A percentile compares a stretch with the other conserved stretches of the same genome.
These are phyloP conservation scores for Ophion ellenae DNA, from an alignment of 2,888 invertebrate species.

Conservation along the genomic window DNA sequence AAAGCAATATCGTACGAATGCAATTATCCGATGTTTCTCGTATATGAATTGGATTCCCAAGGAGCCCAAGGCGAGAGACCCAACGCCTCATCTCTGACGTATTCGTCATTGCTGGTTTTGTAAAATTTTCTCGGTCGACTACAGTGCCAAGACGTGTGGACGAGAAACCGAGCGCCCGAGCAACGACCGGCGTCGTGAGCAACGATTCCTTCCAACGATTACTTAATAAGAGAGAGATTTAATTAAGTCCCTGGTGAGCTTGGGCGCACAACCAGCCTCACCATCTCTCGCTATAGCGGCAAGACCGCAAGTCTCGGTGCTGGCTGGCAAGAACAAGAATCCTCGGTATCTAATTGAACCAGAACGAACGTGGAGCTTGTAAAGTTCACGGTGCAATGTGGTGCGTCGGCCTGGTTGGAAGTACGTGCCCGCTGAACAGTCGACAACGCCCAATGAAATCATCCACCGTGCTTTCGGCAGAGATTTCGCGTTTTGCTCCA, in stretches of 20 bases:
- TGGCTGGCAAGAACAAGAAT: constrained; percentile 39
- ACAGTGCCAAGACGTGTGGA: not conserved
- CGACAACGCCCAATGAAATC: constrained; percentile 23
- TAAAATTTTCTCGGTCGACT: not conserved
- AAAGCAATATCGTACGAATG: constrained; percentile 19
- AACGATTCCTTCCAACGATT: constrained; percentile 56
- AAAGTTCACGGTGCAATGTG: constrained; percentile 62
- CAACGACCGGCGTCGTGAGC: constrained; percentile 40
- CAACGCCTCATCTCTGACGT: not conserved
- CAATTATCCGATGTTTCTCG: constrained; percentile 28
- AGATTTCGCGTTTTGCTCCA: constrained; percentile 39
- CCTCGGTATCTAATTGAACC: constrained; percentile 63
- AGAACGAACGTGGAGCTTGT: constrained; percentile 61
- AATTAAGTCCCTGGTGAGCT: constrained; percentile 56
- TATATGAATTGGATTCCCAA: constrained; percentile 15
- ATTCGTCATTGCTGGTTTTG: not conserved
- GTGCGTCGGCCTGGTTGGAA: constrained; percentile 10
- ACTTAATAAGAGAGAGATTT: constrained; percentile 66
- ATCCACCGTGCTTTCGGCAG: constrained; percentile 6
- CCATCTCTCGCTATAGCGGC: not conserved
- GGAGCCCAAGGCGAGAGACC: not conserved
- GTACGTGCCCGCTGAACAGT: constrained; percentile 42
- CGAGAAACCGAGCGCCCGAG: not conserved
- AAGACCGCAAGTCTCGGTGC: constrained; percentile 19
- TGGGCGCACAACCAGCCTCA: constrained; percentile 3